Conservation (phyloP, 2,113 vertebrate genomes). For the Crotalus viridis region DNA sequence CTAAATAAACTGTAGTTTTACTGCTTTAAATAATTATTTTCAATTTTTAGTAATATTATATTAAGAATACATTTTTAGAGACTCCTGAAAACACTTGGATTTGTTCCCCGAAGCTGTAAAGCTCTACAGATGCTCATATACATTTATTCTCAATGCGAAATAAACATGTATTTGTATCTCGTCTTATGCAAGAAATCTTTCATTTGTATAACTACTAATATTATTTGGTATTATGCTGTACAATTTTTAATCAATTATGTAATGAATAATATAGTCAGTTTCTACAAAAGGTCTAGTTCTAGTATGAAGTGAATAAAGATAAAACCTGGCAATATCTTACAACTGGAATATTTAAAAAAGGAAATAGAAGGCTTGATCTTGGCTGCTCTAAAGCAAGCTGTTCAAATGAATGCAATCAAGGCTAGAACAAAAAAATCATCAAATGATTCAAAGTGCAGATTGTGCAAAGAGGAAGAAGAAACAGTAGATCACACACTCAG, state of each 20-base stretch:
- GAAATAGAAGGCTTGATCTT: neutral
- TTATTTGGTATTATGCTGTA: neutral
- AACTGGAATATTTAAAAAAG: neutral
- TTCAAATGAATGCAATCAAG: neutral
- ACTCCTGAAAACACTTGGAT: neutral
- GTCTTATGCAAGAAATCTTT: too few species aligned
- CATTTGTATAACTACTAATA: neutral
- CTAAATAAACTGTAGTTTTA: neutral
- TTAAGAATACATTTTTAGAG: neutral
- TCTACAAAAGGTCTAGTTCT: neutral
- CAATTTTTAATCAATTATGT: neutral
- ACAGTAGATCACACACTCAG: neutral
- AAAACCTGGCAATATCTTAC: neutral
- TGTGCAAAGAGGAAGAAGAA: neutral
- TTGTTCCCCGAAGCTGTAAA: neutral
- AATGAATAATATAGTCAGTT: neutral
- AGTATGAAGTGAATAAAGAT: neutral
- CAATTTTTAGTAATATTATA: neutral
- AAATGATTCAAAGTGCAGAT: neutral
- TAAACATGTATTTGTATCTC: neutral
- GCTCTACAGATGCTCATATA: neutral
- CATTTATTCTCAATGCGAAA: neutral
- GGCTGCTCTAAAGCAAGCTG: neutral
- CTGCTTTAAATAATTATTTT: neutral
- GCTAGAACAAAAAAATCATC: neutral